Evolutionary conservation across 30 jellyfish, hydroid and myxozoan species (phyloP).

Genomic region (Cassiopea xamachana): DNA sequence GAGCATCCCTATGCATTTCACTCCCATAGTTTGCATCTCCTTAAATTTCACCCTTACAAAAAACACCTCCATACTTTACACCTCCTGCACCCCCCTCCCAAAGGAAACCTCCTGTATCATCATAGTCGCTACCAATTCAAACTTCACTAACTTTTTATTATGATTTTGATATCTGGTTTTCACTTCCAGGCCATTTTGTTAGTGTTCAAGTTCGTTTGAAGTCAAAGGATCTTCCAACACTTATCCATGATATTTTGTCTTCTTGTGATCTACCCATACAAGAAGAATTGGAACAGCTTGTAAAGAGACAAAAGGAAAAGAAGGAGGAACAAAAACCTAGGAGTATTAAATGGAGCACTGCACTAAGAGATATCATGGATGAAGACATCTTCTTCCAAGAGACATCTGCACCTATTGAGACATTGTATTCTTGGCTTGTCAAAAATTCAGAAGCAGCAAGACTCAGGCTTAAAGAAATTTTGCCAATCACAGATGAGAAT

Average conservation of each 20-base stretch:
- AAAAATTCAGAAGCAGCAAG: slow-evolving; percentile 59
- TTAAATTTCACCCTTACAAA: too few relatives aligned
- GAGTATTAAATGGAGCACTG: slow-evolving; percentile 61
- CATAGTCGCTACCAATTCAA: too few relatives aligned
- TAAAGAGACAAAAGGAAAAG: slow-evolving; percentile 7
- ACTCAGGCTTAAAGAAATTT: slow-evolving; percentile 13
- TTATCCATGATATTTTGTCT: slow-evolving; percentile 59
- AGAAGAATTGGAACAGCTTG: slow-evolving; percentile 48
- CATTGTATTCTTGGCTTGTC: slow-evolving; percentile 53
- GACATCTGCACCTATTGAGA: slow-evolving; percentile 17
- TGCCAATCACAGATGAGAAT: slow-evolving; percentile 64
- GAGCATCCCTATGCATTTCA: too few relatives aligned
- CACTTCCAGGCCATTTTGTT: slow-evolving; percentile 24
- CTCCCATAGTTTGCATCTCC: too few relatives aligned
- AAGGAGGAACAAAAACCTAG: neutral
- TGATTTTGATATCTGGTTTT: neutral
- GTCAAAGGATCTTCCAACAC: slow-evolving; percentile 58
- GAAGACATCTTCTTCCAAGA: slow-evolving; percentile 41
- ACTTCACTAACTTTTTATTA: neutral
- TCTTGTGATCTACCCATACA: slow-evolving; percentile 63
- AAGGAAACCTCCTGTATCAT: too few relatives aligned
- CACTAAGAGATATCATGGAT: slow-evolving; percentile 45
- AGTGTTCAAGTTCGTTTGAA: slow-evolving; percentile 53
- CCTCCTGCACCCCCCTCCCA: too few relatives aligned
- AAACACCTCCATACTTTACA: too few relatives aligned